phyloP scores from a whole-genome alignment of 37 sponge, comb jelly and placozoan species.

The Bolinopsis microptera region DNA sequence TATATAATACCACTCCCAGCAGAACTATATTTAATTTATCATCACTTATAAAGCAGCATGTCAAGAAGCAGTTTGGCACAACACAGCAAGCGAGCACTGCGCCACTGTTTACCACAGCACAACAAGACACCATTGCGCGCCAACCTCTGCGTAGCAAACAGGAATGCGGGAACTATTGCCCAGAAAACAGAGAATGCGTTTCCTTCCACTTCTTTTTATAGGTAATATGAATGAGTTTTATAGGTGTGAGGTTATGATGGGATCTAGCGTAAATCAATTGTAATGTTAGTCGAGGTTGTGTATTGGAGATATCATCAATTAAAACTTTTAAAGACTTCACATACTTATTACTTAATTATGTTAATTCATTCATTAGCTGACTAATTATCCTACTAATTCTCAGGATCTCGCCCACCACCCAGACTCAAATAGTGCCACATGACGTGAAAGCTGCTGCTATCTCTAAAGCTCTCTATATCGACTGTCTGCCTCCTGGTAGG shows the following conservation, averaged over 20 bases:
- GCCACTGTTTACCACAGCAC: not conserved
- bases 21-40: too few relatives aligned
- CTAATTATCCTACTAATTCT: too few relatives aligned
- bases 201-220: conserved; percentile 39
- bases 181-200: not conserved
- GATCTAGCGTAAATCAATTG: too few relatives aligned
- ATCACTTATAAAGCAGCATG: too few relatives aligned
- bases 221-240: too few relatives aligned
- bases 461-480: conserved; percentile 57
- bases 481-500: conserved; percentile 43
- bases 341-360: too few relatives aligned
- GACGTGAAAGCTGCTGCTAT: conserved; percentile 45
- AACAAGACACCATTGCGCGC: not conserved
- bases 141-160: not conserved
- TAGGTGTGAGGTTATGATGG: too few relatives aligned
- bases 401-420: conserved; percentile 17
- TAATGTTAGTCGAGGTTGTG: too few relatives aligned
- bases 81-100: not conserved
- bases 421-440: not conserved
- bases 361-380: too few relatives aligned
- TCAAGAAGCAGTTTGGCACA: not conserved
- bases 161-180: not conserved
- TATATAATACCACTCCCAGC: too few relatives aligned
- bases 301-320: too few relatives aligned
- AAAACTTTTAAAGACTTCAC: too few relatives aligned